phyloP scores from a whole-genome alignment of 2,797 vertebrate species.

The Nyctibius grandis region DNA sequence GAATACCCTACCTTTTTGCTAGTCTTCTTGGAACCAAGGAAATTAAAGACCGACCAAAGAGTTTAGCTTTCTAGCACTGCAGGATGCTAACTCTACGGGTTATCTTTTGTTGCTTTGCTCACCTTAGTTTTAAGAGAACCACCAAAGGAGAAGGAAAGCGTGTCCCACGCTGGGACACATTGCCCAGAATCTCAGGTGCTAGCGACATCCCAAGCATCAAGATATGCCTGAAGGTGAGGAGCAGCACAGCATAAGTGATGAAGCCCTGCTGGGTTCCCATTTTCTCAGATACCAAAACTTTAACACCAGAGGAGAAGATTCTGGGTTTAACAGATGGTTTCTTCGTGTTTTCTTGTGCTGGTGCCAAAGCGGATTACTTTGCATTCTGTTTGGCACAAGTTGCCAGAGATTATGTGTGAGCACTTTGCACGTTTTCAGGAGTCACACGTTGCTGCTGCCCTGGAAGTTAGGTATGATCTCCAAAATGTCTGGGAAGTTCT shows the following conservation, averaged over 20 bases:
- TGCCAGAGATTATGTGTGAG: background rate
- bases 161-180: rapidly evolving
- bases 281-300: background rate
- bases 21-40: background rate
- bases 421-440: background rate
- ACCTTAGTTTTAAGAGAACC: background rate
- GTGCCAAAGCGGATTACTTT: background rate
- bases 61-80: background rate
- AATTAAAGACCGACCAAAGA: background rate
- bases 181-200: background rate
- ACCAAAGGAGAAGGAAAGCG: background rate
- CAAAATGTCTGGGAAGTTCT: background rate
- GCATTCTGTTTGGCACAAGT: background rate
- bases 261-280: background rate
- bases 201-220: background rate
- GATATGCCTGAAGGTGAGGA: background rate
- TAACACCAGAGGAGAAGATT: background rate
- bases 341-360: background rate
- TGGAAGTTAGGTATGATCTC: background rate
- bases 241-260: background rate
- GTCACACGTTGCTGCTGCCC: background rate
- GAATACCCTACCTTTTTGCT: background rate
- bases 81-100: background rate
- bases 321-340: background rate
- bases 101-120: background rate